Conservation (phyloP, 2,113 vertebrate genomes). For the Etia nguti region DNA sequence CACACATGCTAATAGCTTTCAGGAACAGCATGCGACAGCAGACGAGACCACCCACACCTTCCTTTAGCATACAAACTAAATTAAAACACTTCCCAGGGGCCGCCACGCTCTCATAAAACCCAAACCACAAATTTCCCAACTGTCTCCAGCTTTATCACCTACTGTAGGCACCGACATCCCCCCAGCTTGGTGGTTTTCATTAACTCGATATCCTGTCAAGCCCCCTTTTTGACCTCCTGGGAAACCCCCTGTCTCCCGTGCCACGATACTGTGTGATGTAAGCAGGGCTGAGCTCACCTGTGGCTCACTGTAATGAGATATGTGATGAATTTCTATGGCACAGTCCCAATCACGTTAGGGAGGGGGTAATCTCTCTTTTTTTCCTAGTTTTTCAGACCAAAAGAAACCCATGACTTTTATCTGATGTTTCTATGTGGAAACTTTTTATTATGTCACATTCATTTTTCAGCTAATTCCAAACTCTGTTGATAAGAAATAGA, state of each 20-base stretch:
- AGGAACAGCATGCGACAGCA: constrained; percentile 17
- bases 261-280: constrained; percentile 1
- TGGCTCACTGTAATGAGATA: constrained; percentile 11
- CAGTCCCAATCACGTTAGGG: neutral
- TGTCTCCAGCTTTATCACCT: constrained; percentile 36
- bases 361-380: neutral
- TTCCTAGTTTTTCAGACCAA: neutral
- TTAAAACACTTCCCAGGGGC: constrained; percentile 42
- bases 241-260: neutral
- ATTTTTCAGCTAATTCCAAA: neutral
- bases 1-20: constrained; percentile 28
- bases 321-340: neutral
- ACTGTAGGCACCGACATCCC: neutral
- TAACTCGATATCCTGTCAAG: constrained; percentile 20
- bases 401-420: neutral
- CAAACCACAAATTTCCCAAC: constrained; percentile 41
- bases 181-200: constrained; percentile 28
- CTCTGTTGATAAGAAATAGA: constrained; percentile 17
- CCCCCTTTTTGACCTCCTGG: constrained; percentile 7
- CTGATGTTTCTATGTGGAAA: neutral
- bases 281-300: constrained; percentile 21
- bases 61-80: constrained; percentile 30
- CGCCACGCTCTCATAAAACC: constrained; percentile 12
- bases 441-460: neutral
- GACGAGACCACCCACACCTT: constrained; percentile 32